A percentile compares a stretch with the other conserved stretches of the same genome.
These are phyloP conservation scores for Amazona vittata DNA, from an alignment of 2,113 vertebrate species.

Conservation along the genomic window DNA sequence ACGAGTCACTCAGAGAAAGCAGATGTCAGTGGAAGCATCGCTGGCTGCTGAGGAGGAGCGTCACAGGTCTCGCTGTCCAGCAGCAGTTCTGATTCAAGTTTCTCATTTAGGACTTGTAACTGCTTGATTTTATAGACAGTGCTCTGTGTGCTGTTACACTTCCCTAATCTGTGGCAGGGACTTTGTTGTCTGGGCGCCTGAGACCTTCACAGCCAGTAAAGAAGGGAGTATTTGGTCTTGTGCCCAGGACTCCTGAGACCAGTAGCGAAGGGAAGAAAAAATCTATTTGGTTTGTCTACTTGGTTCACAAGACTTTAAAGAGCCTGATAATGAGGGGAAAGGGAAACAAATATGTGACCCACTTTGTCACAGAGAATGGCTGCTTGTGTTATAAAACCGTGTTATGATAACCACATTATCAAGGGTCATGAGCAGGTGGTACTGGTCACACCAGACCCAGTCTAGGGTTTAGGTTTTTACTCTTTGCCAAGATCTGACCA, in stretches of 20 bases:
- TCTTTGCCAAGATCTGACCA: not conserved
- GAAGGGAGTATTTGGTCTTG: not conserved
- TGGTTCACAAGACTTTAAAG: not conserved
- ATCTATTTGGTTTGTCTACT: not conserved
- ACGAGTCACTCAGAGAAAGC: rapidly evolving
- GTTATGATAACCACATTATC: not conserved
- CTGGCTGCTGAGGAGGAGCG: rapidly evolving
- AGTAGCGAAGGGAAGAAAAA: not conserved
- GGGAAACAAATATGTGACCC: not conserved
- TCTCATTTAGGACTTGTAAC: not conserved
- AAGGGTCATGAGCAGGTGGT: not conserved
- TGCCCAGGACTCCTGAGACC: not conserved
- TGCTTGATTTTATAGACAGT: not conserved
- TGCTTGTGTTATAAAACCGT: not conserved
- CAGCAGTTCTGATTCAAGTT: not conserved
- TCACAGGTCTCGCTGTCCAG: not conserved
- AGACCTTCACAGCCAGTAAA: not conserved
- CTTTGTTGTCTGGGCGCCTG: not conserved
- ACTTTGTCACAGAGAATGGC: not conserved
- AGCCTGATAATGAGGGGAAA: not conserved
- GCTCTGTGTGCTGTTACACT: not conserved
- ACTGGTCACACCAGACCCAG: not conserved
- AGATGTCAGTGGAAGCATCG: not conserved
- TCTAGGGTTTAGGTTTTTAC: not conserved
- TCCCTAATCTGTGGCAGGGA: not conserved